Evolutionary conservation across 2,888 invertebrate species (phyloP), one percentile per base, ranked within the genome.

Genomic region (Drosophila rubida): DNA sequence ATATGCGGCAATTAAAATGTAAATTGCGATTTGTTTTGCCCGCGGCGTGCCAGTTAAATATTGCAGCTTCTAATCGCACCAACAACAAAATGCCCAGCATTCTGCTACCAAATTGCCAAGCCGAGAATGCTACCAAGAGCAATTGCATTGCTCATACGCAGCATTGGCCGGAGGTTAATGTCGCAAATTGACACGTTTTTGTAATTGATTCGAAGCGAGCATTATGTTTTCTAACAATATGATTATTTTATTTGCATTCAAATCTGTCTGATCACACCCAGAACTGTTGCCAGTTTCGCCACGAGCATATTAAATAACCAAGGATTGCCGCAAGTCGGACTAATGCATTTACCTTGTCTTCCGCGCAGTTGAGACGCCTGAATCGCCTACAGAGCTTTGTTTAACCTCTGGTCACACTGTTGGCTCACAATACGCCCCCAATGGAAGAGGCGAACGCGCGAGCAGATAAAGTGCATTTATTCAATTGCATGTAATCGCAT

Each of bases 1-100:
- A 72, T 76, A 83, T 70, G 68, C 74, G 69, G 77, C 84, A 80
- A 83, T 83, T 88, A 88, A 88, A 83, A 88, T 85, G 80, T 82
- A 85, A 83, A 85, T 87, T 72, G 70, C 83, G 67, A 71, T 78
- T 78, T 69, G 55, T 51, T 58, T 80, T 67, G 77, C 59, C 63
- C 27, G 14, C 57, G 76, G 71, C 65, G 51, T 69, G 78, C 35
- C 69, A 69, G 54, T 80, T 75, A 71, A 73, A 80, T 65, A 58
- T 74, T 68, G 58, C 75, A 51, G 30, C 46, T 72, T 58, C 69
- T 75, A 71, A 71, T 74, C 55, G 27, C 41, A 32, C n/a, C 13
- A 51, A 46, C 51, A 42, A 8, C 14, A 35, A 39, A 41, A 58
- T 41, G 39, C 6, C 9, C 27, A 41, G 22, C 22, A 49, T 49